These are phyloP conservation scores for Boloria selene DNA, from an alignment of 2,888 invertebrate genomes.

Conservation along the genomic window DNA sequence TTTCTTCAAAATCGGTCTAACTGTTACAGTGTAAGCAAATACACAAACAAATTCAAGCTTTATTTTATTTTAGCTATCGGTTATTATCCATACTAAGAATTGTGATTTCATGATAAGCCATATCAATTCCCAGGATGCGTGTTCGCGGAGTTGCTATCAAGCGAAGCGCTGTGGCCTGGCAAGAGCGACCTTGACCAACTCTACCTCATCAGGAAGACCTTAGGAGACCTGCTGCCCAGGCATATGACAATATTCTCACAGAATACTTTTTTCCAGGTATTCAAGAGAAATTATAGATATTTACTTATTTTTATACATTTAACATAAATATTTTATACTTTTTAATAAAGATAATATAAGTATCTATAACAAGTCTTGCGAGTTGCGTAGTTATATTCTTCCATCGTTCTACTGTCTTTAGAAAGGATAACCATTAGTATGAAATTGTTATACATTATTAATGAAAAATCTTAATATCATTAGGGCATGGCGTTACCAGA, in stretches of 20 bases:
- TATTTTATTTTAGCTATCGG: too few relatives aligned
- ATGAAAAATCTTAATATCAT: neutral
- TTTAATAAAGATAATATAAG: too few relatives aligned
- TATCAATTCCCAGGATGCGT: constrained; percentile 86
- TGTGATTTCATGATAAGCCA: neutral
- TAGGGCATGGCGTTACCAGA: constrained; percentile 96
- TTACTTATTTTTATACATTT: neutral
- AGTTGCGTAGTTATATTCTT: too few relatives aligned
- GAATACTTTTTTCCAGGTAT: constrained; percentile 92
- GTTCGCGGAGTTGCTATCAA: constrained; percentile 92
- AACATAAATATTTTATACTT: too few relatives aligned
- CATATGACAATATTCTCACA: constrained; percentile 98
- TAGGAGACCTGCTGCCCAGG: constrained; percentile 95
- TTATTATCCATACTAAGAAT: too few relatives aligned
- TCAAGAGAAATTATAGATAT: neutral
- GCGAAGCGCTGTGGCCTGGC: constrained; percentile 98
- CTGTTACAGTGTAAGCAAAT: too few relatives aligned
- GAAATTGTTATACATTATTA: neutral
- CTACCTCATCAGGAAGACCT: constrained; percentile 95
- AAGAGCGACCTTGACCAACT: constrained; percentile 99
- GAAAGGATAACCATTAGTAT: neutral
- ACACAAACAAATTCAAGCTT: too few relatives aligned
- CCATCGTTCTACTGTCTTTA: too few relatives aligned
- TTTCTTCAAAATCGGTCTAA: too few relatives aligned
- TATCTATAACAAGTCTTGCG: too few relatives aligned